Percentiles rank a stretch among this genome's conserved stretches.
Conservation (phyloP, 2,888 invertebrate species). For the Biston stratarius region DNA sequence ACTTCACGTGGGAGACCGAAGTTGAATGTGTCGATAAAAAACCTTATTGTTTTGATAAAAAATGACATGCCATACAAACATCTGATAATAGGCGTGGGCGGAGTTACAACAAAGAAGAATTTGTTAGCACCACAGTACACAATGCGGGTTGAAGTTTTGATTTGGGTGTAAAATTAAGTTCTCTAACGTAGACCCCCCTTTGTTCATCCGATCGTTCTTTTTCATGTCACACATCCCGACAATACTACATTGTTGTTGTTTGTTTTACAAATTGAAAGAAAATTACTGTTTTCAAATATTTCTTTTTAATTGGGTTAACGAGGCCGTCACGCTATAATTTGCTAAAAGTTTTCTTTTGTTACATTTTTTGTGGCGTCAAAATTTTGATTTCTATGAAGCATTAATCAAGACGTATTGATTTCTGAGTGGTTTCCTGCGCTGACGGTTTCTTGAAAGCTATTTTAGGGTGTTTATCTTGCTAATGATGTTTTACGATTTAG, state of each 20-base stretch:
- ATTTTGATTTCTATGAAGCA: conserved; percentile 19
- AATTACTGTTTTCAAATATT: conserved; percentile 59
- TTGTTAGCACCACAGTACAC: conserved; percentile 82
- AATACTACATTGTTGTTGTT: conserved; percentile 60
- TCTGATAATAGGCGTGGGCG: conserved; percentile 85
- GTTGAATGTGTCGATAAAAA: conserved; percentile 65
- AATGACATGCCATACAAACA: conserved; percentile 81
- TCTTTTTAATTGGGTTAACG: conserved; percentile 49
- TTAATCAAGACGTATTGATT: conserved; percentile 36
- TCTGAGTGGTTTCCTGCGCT: conserved; percentile 62
- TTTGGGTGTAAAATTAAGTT: conserved; percentile 85
- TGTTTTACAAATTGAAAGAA: conserved; percentile 67
- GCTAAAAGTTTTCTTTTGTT: conserved; percentile 42
- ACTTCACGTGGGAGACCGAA: conserved; percentile 65
- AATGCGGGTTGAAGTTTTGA: conserved; percentile 76
- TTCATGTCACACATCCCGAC: conserved; percentile 65
- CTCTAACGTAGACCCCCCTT: conserved; percentile 71
- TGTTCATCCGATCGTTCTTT: conserved; percentile 68
- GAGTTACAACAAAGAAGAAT: conserved; percentile 77
- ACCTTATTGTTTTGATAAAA: conserved; percentile 85
- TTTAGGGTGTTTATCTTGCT: conserved; percentile 82
- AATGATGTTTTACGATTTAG: conserved; percentile 84
- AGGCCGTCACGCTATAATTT: conserved; percentile 48
- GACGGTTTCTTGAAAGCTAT: conserved; percentile 67
- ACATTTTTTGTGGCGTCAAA: conserved; percentile 1